Evolutionary conservation across 2,888 invertebrate genomes (phyloP), one percentile per base, ranked within the genome.

Genomic region (Timema podura): DNA sequence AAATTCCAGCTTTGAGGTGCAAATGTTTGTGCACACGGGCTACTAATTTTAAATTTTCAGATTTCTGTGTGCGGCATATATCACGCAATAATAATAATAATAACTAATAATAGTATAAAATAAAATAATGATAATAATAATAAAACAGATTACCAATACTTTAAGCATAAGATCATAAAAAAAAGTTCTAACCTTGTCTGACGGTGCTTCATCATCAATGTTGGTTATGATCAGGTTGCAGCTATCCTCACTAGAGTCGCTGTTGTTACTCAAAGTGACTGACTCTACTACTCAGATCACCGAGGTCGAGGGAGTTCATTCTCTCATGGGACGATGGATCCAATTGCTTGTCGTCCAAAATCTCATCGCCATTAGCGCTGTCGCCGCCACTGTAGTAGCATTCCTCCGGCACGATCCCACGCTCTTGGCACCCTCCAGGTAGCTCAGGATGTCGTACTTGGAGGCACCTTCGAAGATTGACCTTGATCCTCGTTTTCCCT

Each of bases 401-500:
- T 78, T 90, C 90, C 81, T 90, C 90, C 70, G 88, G 85, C 75
- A 87, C 86, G 70, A 90, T 86, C 6, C 90, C 90, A 74, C 90
- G 84, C 80, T 91, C 91, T 92, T 91, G 72, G 93, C 92, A 80
- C 93, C 94, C 72, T 95, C 94, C 74, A 96, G 84, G 78, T 95
- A 95, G 72, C 92, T 93, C 67, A 96, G 84, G 76, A 96, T 92
- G 78, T 96, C 95, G 77, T 94, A 93, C 80, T 94, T 94, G 13
- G 93, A 92, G 71, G 91, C 91, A 67, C 92, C 89, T 82, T 91
- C 88, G 82, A 92, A 91, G 30, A 74, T 74, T 10, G 72, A 72
- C 30, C 73, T 68, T 15, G 73, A 71, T 9, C 68, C 57, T 10
- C 68, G 65, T 46, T 70, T 71, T 15, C 16, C 65, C 46, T 64